Evolutionary conservation across 2,797 vertebrate species (phyloP), one percentile per base, ranked within the genome.

Genomic region (Thaleichthys pacificus): DNA sequence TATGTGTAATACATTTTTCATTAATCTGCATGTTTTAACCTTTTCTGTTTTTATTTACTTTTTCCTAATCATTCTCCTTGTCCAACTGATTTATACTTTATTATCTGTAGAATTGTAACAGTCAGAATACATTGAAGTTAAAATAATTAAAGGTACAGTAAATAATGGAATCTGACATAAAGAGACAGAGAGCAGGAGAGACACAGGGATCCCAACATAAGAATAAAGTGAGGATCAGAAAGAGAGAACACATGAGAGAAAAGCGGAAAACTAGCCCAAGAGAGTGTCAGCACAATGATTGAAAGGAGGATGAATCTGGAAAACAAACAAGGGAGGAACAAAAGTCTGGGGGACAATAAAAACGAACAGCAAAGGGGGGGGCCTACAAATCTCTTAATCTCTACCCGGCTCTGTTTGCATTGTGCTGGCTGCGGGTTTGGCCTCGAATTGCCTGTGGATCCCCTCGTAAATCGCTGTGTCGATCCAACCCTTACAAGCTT

Each of bases 331-430:
- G 58, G 60, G 47, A 74, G 54, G 58, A 78, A 76, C n/a, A 78
- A 70, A 70, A 71, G 65, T 63, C 58, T 21, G 72, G 78, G 69
- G 62, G 77, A 82, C 77, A 83, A 84, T 70, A 80, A 73, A 82
- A 75, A 67, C 65, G 58, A 78, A 77, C 64, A 74, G 57, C 49
- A 1, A 56, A 30, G 22, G 32, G 49, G 32, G 49, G 69, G 61
- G 21, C 60, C 60, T 61, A 74, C 87, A 89, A 89, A 91, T 90
- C 85, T 87, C 78, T 83, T 88, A 87, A 89, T 90, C 42, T 26
- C 65, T 54, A 49, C 42, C 24, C 51, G 6, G 75, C 80, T 83
- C 69, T 79, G 84, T 87, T 91, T 84, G 84, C 86, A 88, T 82
- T 86, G 72, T 76, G 47, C 68, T 68, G 9, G 22, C 30, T 30